Evolutionary conservation across 2,797 vertebrate species (phyloP), one percentile per base, ranked within the genome.

Genomic region (Oophaga sylvatica): DNA sequence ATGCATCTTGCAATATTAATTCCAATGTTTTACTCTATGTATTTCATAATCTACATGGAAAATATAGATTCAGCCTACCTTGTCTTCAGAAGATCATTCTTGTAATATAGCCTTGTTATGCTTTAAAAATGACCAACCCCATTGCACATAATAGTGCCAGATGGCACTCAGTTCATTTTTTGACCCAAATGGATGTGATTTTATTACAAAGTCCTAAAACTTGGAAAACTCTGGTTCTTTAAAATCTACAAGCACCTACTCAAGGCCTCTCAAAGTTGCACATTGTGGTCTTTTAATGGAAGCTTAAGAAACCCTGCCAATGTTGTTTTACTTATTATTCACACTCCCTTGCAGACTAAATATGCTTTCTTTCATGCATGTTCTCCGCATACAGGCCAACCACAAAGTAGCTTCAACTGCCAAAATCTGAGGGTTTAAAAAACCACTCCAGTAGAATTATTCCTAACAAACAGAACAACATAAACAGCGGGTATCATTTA

Each of bases 261-360:
- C 13, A 77, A 77, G 5, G 48, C 48, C 45, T 77, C 20, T 77
- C 75, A 53, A n/a, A 53, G 75, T 56, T 62, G 29, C 35, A 65
- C 59, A 65, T 63, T 81, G 62, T 81, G 35, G 35, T 48, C 31
- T 45, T 62, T 81, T 81, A 45, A 81, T 45, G 35, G 60, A 59
- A 80, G 16, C 75, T 77, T 75, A 56, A 77, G 48, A 53, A 77
- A 53, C 5, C 1, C 12, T 56, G 75, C 75, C 75, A 77, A 77
- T 77, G 75, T 26, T 77, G 75, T 77, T 77, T 77, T 22, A 77
- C 48, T 56, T 56, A 77, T 56, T 56, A 77, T 56, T 26, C 45
- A 56, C 75, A 77, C 48, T 77, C 71, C 48, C 75, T 77, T 26
- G 75, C 75, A 77, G 75, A 77, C 73, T 48, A 75, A 75, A 75